phyloP scores from a whole-genome alignment of 2,113 vertebrate species.

The Saimiri boliviensis region DNA sequence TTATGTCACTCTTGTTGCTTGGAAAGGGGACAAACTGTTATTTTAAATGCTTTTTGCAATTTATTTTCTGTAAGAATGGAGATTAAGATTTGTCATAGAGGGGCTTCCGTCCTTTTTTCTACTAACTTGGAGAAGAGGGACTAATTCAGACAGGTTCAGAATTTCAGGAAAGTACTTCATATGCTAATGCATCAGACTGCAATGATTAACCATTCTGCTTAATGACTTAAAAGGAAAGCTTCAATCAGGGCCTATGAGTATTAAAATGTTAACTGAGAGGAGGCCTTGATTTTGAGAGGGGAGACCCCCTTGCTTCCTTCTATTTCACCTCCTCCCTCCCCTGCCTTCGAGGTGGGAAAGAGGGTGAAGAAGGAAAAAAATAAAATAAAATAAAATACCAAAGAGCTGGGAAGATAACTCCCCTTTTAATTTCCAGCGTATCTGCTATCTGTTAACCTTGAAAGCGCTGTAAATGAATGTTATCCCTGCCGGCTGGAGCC shows the following conservation, averaged over 20 bases:
- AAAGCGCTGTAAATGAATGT: no score
- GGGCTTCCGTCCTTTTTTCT: neutral
- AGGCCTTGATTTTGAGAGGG: neutral
- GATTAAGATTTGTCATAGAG: neutral
- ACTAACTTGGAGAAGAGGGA: neutral
- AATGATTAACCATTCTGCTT: neutral
- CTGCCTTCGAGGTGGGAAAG: no score
- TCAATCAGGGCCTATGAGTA: neutral
- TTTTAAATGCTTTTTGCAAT: neutral
- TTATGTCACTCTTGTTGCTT: neutral
- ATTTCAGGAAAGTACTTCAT: neutral
- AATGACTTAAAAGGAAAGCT: neutral
- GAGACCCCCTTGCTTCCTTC: no score
- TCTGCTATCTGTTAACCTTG: no score
- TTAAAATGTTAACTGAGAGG: neutral
- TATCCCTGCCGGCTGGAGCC: no score
- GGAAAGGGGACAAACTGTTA: neutral
- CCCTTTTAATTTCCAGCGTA: no score
- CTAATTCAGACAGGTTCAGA: neutral
- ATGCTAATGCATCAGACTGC: neutral
- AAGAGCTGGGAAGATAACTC: no score
- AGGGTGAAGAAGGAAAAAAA: no score
- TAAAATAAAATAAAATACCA: no score
- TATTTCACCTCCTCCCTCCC: no score
- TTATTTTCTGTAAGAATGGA: slow-evolving; percentile 10